Base-by-base conservation (phyloP, 2,113 vertebrate genomes). In the Xenopus laevis region DNA sequence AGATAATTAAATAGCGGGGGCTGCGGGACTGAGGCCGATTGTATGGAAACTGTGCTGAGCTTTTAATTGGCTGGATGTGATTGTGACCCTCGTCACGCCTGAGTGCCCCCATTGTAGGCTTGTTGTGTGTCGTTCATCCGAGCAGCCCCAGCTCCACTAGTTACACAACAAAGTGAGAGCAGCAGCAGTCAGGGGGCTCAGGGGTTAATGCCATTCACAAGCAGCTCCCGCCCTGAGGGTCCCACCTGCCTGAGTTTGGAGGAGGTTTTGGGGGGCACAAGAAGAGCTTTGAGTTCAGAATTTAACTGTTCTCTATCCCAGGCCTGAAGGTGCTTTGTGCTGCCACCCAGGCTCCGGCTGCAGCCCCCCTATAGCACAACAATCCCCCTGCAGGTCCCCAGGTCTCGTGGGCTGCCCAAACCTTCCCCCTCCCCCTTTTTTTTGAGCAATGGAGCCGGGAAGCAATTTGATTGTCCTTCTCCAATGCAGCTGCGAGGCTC, bases 21-120 rank as follows among this genome's bases (percentile, higher is more conserved):
- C 23, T 4, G 23, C 23, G 47, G 11, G 84, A 82, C 2, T 2
- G 6, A 40, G 33, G 6, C 33, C 33, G 6, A 40, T 40, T 9
- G 33, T 5, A 40, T 91, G 94, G 87, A 90, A 90, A 91, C 33
- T 40, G 2, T 40, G 33, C 87, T 93, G 90, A 94, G 92, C 89
- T 93, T 93, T 93, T 95, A 94, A 96, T 96, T 95, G 95, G 92
- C 91, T 86, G 89, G 92, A 93, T 95, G 86, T 87, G 81, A 87
- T 92, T 89, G 85, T 91, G 87, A 88, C 83, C 78, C 77, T 79
- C 82, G 83, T 86, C 89, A 87, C 83, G 89, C 86, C 88, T 91
- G 84, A 91, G 87, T 89, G 91, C 89, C 82, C 90, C 87, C 86
- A 91, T 92, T 93, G 86, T 91, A 83, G 80, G 85, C 88, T 91